Conservation (phyloP, 1,140 invertebrate species). For the Trichogramma pretiosum region DNA sequence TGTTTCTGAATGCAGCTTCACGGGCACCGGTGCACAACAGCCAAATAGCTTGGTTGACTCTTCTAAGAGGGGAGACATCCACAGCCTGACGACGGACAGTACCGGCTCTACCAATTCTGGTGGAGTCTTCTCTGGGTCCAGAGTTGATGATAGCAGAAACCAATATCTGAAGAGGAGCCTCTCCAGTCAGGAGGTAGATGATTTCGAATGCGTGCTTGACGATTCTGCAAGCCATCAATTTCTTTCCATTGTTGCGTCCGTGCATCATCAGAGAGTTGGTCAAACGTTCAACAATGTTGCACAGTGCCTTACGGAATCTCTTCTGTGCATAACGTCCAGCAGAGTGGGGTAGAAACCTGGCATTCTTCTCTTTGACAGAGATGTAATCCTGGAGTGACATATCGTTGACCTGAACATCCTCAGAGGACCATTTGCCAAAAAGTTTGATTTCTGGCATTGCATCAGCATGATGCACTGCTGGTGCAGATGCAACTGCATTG, state of each 20-base stretch:
- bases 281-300: constrained; percentile 96
- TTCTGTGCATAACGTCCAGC: constrained; percentile 97
- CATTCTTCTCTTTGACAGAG: constrained; percentile 95
- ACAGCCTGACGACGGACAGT: constrained; percentile 98
- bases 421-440: constrained; percentile 95
- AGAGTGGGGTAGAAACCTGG: constrained; percentile 96
- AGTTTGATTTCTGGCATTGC: constrained; percentile 92
- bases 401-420: constrained; percentile 95
- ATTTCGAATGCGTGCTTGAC: constrained; percentile 99
- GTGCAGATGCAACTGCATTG: too few relatives aligned
- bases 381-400: constrained; percentile 99
- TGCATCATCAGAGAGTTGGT: constrained; percentile 99
- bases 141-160: constrained; percentile 99
- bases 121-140: constrained; percentile 98
- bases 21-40: constrained; percentile 95
- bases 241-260: constrained; percentile 98
- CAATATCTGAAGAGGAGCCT: constrained; percentile 77
- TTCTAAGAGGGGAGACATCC: constrained; percentile 92
- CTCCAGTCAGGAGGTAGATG: constrained; percentile 94
- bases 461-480: constrained; percentile 52
- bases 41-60: constrained; percentile 99
- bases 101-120: constrained; percentile 98
- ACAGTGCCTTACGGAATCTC: constrained; percentile 96
- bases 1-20: too few relatives aligned
- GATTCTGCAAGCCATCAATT: constrained; percentile 96